Evolutionary conservation across 2,113 vertebrate genomes (phyloP), one percentile per base, ranked within the genome.

Genomic region (Pituophis catenifer): DNA sequence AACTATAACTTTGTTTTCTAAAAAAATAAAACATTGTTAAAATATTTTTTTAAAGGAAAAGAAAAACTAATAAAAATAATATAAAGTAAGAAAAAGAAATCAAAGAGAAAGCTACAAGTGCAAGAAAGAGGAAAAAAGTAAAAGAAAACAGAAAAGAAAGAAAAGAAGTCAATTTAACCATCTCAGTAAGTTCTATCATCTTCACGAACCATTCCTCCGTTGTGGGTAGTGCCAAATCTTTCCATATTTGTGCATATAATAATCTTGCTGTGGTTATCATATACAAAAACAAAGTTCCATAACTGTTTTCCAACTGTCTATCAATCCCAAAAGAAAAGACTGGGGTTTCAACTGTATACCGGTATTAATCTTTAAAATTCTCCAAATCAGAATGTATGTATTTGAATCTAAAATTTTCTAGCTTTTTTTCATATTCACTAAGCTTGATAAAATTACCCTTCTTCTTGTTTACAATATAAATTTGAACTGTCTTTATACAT

Each of bases 1-100:
- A 38, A 38, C 38, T 90, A 89, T 95, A 99, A 98, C 98, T 99
- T 92, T 38, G 70, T 33, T 33, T 75, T 75, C 15, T 75, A 19
- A 29, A 65, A n/a, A 75, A 58, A 58, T n/a, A 26, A 26, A 65
- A 65, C 26, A 6, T 33, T n/a, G 26, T 33, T 70, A 38, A 81
- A 38, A 3, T 8, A 8, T 21, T 81, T 81, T 81, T 81, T 38
- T 21, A 21, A 81, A 81, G 2, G 70, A 81, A 81, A 19, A 81
- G 15, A 81, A 81, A 81, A 75, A 75, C 29, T 75, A 75, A 81
- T 33, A 38, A 19, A 81, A 81, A 38, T 81, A 81, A 19, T 21
- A 75, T 8, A 38, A 81, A 81, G 70, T 81, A 19, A 19, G 33
- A 38, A 75, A 81, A 81, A 81, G 65, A 81, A 38, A 81, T 81